Conservation (phyloP, 2,113 vertebrate genomes). For the Osmerus mordax region DNA sequence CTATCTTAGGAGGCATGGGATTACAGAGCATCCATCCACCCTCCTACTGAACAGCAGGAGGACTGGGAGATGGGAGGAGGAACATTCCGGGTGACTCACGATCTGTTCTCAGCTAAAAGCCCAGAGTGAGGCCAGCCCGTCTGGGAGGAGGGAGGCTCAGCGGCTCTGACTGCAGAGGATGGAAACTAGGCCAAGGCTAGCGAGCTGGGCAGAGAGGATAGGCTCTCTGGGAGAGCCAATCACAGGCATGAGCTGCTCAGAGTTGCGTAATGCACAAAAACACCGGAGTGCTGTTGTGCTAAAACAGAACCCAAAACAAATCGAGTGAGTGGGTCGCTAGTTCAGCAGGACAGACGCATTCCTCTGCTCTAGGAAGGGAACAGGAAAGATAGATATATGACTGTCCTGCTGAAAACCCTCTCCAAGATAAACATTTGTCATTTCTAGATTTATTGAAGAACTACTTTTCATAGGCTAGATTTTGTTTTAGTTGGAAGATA, state of each 20-base stretch:
- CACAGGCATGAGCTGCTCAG: constrained; percentile 14
- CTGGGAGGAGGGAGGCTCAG: constrained; percentile 11
- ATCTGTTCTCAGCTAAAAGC: constrained; percentile 31
- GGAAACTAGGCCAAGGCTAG: constrained; percentile 62
- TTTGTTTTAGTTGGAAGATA: too few species aligned
- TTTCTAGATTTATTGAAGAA: too few species aligned
- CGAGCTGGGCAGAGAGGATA: constrained; percentile 59
- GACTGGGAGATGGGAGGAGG: constrained; percentile 17
- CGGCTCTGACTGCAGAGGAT: constrained; percentile 28
- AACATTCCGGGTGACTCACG: constrained; percentile 39
- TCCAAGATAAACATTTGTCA: too few species aligned
- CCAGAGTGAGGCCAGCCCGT: constrained; percentile 6
- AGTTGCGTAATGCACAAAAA: constrained; percentile 54
- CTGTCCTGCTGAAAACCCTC: not conserved
- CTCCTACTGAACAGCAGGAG: not conserved
- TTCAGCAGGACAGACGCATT: constrained; percentile 30
- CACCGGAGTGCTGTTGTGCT: constrained; percentile 33
- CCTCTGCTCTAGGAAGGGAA: not conserved
- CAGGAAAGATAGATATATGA: too few species aligned
- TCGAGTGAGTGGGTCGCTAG: constrained; percentile 27
- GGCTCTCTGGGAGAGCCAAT: constrained; percentile 34
- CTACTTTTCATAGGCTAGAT: too few species aligned
- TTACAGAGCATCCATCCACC: too few species aligned
- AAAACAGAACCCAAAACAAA: constrained; percentile 7
- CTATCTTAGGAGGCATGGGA: too few species aligned